Evolutionary conservation across 2,888 invertebrate species (phyloP), one percentile per base, ranked within the genome.

Genomic region (Temnothorax unifasciatus): DNA sequence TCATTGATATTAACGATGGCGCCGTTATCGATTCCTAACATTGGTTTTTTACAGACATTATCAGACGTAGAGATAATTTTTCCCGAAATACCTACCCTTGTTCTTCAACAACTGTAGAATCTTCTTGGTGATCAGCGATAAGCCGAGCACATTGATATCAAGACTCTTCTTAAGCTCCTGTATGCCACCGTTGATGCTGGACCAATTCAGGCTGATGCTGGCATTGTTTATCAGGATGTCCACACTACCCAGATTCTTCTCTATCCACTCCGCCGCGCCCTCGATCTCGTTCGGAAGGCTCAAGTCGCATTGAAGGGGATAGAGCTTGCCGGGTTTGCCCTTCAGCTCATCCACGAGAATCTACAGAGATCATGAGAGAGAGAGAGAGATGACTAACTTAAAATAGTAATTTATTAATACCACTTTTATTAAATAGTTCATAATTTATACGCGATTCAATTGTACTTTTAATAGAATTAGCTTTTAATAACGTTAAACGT

Each of bases 171-270:
- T 87, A 87, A 89, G 85, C 54, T 92, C 91, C 0, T 92, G 89
- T 44, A 91, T 82, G 0, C 86, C 79, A 11, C 86, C 88, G 50
- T 87, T 90, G 25, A 94, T 75, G 52, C 90, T 15, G 4, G 85
- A 84, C 9, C 86, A 74, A 61, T 89, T 89, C 1, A 90, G 82
- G 5, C 95, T 90, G 0, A 95, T 91, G 3, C 96, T 96, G 4
- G 96, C 96, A 90, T 96, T 96, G 90, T 96, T 96, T 4, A 96
- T 93, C 85, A 96, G 94, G 3, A 96, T 95, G 89, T 96, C 96
- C 25, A 96, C 95, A 15, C 95, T 95, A 0, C 96, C 96, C 21
- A 96, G 86, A 2, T 95, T 94, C 61, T 95, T 90, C 50, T 95
- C 95, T 47, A 96, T 95, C 94, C 95, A 95, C 50, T 95, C 94